Percentiles rank a stretch among this genome's conserved stretches.
phyloP scores from a whole-genome alignment of 2,888 invertebrate genomes.

The Andrena bicolor region DNA sequence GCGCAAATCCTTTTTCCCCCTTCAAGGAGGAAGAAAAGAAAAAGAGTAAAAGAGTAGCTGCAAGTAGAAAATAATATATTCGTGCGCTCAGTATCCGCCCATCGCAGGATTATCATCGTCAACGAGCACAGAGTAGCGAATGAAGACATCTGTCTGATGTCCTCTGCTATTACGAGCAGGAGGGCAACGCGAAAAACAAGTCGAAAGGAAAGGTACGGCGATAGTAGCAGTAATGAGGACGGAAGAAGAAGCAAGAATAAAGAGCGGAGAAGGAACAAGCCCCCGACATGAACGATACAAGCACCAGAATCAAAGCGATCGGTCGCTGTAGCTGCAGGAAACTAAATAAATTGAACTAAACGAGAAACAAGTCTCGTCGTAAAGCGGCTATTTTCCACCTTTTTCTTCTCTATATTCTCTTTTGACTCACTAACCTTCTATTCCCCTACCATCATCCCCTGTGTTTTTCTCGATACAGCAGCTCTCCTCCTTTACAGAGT shows the following conservation, averaged over 20 bases:
- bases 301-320: conserved; percentile 51
- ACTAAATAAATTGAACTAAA: conserved; percentile 36
- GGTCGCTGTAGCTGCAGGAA: conserved; percentile 50
- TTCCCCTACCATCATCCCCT: background rate
- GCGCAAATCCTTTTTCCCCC: background rate
- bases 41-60: background rate
- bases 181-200: conserved; percentile 21
- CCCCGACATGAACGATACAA: conserved; percentile 44
- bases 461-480: conserved; percentile 10
- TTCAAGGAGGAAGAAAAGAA: background rate
- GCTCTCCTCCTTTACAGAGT: conserved; percentile 32
- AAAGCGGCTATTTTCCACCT: conserved; percentile 22
- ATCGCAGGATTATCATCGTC: conserved; percentile 42
- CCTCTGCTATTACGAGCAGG: conserved; percentile 33
- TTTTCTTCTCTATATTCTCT: background rate
- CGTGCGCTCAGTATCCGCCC: conserved; percentile 15
- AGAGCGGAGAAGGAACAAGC: conserved; percentile 22
- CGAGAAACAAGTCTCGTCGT: conserved; percentile 28
- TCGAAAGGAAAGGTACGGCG: background rate
- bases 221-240: conserved; percentile 2
- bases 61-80: conserved; percentile 26
- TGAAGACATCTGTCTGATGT: conserved; percentile 54
- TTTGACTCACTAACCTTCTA: background rate
- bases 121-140: conserved; percentile 23
- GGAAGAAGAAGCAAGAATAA: conserved; percentile 17